Conservation (phyloP, 2,113 vertebrate genomes). For the Pseudolaguvia tuberculata region DNA sequence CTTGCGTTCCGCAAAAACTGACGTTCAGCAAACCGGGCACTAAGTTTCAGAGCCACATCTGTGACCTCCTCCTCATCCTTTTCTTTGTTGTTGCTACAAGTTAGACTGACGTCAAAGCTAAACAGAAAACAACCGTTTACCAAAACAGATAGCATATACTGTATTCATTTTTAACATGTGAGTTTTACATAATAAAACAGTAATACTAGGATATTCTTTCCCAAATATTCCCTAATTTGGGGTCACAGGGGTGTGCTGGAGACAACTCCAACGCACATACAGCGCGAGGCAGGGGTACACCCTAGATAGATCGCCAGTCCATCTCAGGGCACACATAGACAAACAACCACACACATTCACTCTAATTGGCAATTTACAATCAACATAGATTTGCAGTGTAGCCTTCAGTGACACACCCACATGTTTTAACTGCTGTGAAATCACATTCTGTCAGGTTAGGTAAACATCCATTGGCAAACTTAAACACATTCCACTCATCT, state of each 20-base stretch:
- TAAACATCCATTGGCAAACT: background rate
- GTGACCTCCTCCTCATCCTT: conserved; percentile 64
- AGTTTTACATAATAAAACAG: background rate
- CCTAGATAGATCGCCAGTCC: too few relatives aligned
- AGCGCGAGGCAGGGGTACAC: too few relatives aligned
- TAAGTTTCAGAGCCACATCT: conserved; percentile 92
- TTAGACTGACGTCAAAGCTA: conserved; percentile 92
- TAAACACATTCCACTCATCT: background rate
- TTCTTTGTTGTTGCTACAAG: conserved; percentile 78
- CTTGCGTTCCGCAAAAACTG: conserved; percentile 88
- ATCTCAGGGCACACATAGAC: too few relatives aligned
- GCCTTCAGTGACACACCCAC: conserved; percentile 22
- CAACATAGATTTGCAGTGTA: conserved; percentile 7
- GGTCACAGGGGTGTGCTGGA: too few relatives aligned
- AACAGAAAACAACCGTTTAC: conserved; percentile 19
- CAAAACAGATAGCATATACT: background rate
- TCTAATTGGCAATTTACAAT: too few relatives aligned
- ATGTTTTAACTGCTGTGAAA: background rate
- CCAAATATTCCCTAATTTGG: too few relatives aligned
- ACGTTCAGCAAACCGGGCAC: conserved; percentile 83
- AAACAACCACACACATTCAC: too few relatives aligned
- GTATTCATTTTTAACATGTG: background rate
- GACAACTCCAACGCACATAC: too few relatives aligned
- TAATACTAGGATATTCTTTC: background rate
- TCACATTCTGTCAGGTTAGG: background rate